phyloP scores from a whole-genome alignment of 2,797 vertebrate species.

The Xenopus petersii region DNA sequence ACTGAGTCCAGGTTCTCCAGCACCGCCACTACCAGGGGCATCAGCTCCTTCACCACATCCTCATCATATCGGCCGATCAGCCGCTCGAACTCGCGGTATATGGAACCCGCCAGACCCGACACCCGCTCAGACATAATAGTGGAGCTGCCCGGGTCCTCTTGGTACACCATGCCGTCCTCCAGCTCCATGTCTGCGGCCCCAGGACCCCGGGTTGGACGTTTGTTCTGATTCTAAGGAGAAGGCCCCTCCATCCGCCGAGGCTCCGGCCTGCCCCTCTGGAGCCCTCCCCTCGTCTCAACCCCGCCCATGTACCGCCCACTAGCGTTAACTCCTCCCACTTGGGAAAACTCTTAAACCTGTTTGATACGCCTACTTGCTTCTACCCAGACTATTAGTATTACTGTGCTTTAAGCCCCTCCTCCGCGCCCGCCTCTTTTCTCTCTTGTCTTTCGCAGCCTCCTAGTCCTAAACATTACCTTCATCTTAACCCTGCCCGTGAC shows the following conservation, averaged over 20 bases:
- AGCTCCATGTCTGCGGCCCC: conserved; percentile 79
- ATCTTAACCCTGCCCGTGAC: too few relatives aligned
- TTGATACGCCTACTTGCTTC: neutral
- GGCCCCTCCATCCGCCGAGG: conserved; percentile 5
- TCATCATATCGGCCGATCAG: conserved; percentile 91
- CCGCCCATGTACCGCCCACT: neutral
- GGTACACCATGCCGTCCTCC: conserved; percentile 91
- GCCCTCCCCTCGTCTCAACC: neutral
- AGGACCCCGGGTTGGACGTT: neutral
- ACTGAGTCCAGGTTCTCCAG: conserved; percentile 95
- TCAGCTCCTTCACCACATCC: conserved; percentile 92
- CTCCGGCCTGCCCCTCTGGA: conserved; percentile 2
- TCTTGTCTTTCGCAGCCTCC: neutral
- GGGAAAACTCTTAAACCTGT: too few relatives aligned
- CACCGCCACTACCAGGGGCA: conserved; percentile 91
- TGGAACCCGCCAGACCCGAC: conserved; percentile 88
- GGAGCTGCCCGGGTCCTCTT: conserved; percentile 84
- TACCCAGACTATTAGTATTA: too few relatives aligned
- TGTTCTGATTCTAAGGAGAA: neutral
- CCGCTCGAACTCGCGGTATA: conserved; percentile 92
- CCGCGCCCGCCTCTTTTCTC: too few relatives aligned
- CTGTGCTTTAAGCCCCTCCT: too few relatives aligned
- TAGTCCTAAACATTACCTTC: neutral
- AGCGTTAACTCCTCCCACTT: neutral
- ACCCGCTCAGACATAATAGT: conserved; percentile 93